Percentiles rank a stretch among this genome's conserved stretches.
These are phyloP conservation scores for Tipula vernalis DNA, from an alignment of 2,888 invertebrate species.

Conservation along the genomic window DNA sequence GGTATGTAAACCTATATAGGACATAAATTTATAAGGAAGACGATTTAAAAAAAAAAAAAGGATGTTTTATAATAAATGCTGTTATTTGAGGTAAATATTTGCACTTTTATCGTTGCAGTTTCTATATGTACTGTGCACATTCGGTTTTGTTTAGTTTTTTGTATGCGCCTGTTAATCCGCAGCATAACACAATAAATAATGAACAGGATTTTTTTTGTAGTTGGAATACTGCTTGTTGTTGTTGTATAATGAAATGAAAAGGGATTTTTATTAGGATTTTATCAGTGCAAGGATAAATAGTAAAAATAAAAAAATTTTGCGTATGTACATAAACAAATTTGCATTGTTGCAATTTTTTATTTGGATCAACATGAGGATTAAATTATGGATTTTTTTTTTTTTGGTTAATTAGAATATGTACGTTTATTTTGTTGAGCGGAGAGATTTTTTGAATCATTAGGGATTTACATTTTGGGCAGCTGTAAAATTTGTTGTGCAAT, in stretches of 20 bases:
- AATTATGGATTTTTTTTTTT: neutral
- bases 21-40: neutral
- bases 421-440: neutral
- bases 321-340: neutral
- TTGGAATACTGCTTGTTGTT: neutral
- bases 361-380: neutral
- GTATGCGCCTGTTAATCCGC: neutral
- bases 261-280: neutral
- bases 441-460: neutral
- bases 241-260: neutral
- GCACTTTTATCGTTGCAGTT: neutral
- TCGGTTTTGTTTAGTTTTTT: neutral
- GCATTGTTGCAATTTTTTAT: neutral
- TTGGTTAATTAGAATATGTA: neutral
- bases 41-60: neutral
- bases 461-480: neutral
- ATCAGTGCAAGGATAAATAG: neutral
- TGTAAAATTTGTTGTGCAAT: neutral
- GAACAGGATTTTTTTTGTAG: neutral
- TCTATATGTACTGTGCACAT: neutral
- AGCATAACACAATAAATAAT: neutral
- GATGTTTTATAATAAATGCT: neutral
- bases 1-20: neutral
- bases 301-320: neutral
- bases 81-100: neutral